Conservation (phyloP, 2,113 vertebrate genomes). For the Sorex fumeus region DNA sequence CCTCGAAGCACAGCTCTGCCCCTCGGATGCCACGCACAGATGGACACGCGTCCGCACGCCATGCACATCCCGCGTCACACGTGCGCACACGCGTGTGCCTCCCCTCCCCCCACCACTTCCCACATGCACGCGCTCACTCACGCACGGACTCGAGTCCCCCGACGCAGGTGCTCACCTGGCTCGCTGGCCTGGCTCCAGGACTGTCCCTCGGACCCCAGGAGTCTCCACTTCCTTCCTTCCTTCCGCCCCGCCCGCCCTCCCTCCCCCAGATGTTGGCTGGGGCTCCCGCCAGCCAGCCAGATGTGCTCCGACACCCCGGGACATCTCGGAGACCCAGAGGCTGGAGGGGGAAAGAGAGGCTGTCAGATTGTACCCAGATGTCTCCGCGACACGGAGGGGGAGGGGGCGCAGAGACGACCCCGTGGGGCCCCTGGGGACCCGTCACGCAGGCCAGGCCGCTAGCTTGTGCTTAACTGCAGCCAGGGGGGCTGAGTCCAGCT, state of each 20-base stretch:
- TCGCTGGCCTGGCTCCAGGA: slow-evolving; percentile 29
- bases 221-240: slow-evolving; percentile 54
- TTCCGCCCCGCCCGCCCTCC: background rate
- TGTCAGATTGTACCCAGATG: slow-evolving; percentile 16
- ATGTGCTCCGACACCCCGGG: background rate
- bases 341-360: background rate
- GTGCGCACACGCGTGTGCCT: no score
- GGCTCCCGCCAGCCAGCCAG: slow-evolving; percentile 55
- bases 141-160: fast-evolving
- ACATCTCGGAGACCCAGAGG: slow-evolving; percentile 18
- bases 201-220: background rate
- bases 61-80: no score
- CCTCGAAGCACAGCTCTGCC: background rate
- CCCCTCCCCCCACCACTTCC: no score
- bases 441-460: fast-evolving
- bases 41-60: no score
- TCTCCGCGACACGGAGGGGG: background rate
- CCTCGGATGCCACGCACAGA: no score
- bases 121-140: fast-evolving
- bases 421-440: background rate
- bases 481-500: background rate
- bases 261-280: slow-evolving; percentile 58
- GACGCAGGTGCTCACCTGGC: slow-evolving; percentile 38
- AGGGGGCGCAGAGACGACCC: no score
- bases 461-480: background rate